Evolutionary conservation across 2,113 vertebrate species (phyloP), one percentile per base, ranked within the genome.

Genomic region (Butorides virescens): DNA sequence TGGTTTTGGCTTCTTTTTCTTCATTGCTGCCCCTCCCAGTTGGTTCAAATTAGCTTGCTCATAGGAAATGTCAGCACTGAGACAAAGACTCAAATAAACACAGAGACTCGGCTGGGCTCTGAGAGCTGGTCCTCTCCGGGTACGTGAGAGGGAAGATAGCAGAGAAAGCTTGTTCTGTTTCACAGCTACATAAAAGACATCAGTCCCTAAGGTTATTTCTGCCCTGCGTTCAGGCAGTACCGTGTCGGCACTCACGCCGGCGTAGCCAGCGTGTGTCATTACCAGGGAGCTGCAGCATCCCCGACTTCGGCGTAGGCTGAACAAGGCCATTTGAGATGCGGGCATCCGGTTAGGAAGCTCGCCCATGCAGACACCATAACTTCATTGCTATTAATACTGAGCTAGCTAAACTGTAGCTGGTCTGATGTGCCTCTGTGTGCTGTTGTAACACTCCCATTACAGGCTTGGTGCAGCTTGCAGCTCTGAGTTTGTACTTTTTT

Each of bases 1-100:
- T 70, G 78, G 72, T 78, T 95, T 95, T 81, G 77, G 46, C 39
- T 56, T 62, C 18, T 71, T 89, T 93, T 91, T 72, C 39, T 78
- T 86, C 4, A 10, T 37, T 79, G 39, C 76, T 78, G 32, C 61
- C 62, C 76, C 65, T 95, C 80, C 66, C 65, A 87, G 44, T 72
- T 59, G 70, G 47, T 89, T 94, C 61, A 72, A 72, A 94, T 94
- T 84, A 95, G 25, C 34, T 84, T 68, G 34, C 37, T 94, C 58
- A 53, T 15, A 86, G 63, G 66, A 79, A 93, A 95, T 82, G 76
- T 72, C 86, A 92, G 65, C 73, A 42, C 25, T 2, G 36, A 92
- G 80, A 92, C 79, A 93, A 90, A 95, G 86, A 53, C 65, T 89
- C 55, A 29, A 58, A 78, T 37, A 76, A 86, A 77, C 36, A 37